Conservation (phyloP, 2,113 vertebrate genomes). For the Rhea americana region DNA sequence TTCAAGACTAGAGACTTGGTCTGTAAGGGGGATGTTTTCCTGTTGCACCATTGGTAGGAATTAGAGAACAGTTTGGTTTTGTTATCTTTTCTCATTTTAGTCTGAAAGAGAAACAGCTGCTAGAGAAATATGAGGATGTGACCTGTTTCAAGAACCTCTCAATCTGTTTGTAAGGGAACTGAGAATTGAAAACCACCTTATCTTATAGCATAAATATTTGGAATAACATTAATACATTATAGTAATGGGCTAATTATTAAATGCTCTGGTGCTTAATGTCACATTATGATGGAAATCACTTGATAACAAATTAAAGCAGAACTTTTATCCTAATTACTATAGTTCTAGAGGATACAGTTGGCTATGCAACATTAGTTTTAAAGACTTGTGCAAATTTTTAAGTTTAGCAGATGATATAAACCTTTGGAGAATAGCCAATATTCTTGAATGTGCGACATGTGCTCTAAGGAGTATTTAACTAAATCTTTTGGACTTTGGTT, state of each 20-base stretch:
- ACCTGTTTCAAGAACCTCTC: constrained; percentile 47
- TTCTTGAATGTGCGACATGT: constrained; percentile 34
- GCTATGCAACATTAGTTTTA: constrained; percentile 62
- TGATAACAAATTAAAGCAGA: constrained; percentile 58
- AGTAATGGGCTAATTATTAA: constrained; percentile 63
- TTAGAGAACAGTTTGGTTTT: not conserved
- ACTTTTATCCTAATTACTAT: constrained; percentile 49
- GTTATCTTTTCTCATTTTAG: not conserved
- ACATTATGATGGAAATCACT: constrained; percentile 52
- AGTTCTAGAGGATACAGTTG: constrained; percentile 54
- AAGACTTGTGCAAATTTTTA: constrained; percentile 63
- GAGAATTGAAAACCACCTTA: constrained; percentile 31
- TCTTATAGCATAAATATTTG: constrained; percentile 36
- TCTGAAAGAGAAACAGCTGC: constrained; percentile 36
- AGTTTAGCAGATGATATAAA: constrained; percentile 65
- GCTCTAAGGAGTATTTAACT: constrained; percentile 56
- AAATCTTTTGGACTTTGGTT: constrained; percentile 52
- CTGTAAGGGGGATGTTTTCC: constrained; percentile 8
- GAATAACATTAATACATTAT: constrained; percentile 30
- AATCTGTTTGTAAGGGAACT: constrained; percentile 19
- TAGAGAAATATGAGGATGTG: constrained; percentile 22
- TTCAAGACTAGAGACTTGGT: not conserved
- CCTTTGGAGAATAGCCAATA: constrained; percentile 61
- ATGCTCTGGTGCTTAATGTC: constrained; percentile 53
- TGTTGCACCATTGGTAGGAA: not conserved